Base-by-base conservation (phyloP, 2,888 invertebrate species). In the Plagodis pulveraria region DNA sequence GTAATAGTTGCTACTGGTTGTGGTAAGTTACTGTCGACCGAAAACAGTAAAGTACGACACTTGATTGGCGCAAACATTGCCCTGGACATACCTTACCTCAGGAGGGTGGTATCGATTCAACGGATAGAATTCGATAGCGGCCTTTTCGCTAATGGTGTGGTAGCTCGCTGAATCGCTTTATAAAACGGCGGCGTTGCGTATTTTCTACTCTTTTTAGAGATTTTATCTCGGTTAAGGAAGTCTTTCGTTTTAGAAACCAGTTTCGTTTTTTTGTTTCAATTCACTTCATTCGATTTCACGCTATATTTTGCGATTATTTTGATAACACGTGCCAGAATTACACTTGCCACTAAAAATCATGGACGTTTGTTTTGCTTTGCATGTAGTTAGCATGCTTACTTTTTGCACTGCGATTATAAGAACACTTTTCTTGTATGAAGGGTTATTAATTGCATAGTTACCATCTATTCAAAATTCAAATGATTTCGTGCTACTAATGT, bases 11-110 rank as follows among this genome's bases (percentile, higher is more conserved):
- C 22, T 22, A 22, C 22, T 22, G 22, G 2, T 22, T 22, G 22
- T 22, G 79, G 84, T 86, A 89, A 91, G 83, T 88, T 89, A 91
- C 82, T 80, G 84, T 69, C 81, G 80, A 76, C 76, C 70, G 74
- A 76, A 64, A 71, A 82, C 76, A 81, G 79, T 91, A 91, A 91
- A 91, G 70, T 90, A 83, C 76, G 74, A 69, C 76, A 84, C 80
- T 89, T 87, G 86, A 90, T 89, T 83, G 86, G 80, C 79, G 81
- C 81, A 86, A 89, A 88, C 68, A 70, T 65, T 65, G 66, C 56
- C 65, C 58, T 58, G 64, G 59, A 57, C 62, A 61, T 67, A 69
- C 66, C 65, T 67, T 63, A 65, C 67, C 60, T 56, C 56, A 36
- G 49, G 49, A 58, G 58, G 59, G 59, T 59, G 60, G 52, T 45